Evolutionary conservation across 2,888 invertebrate genomes (phyloP).

Genomic region (Cephonodes hylas): DNA sequence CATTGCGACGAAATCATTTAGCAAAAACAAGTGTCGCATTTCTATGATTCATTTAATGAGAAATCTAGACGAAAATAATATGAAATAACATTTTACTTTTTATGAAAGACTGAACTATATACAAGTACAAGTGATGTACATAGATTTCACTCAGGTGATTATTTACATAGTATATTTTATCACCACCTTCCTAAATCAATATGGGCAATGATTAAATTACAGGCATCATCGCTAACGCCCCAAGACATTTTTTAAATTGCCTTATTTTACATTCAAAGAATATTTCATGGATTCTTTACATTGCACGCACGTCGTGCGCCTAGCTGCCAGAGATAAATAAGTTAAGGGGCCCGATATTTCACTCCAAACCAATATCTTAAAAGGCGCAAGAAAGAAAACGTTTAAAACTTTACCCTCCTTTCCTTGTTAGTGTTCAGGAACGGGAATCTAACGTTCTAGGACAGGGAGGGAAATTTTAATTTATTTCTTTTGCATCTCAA

Average conservation of each 20-base stretch:
- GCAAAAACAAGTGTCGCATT: no score
- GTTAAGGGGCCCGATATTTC: conserved; percentile 64
- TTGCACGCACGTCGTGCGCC: conserved; percentile 59
- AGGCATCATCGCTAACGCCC: conserved; percentile 36
- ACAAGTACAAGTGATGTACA: neutral
- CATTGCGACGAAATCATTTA: no score
- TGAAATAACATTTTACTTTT: no score
- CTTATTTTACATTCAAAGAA: conserved; percentile 52
- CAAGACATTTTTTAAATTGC: conserved; percentile 46
- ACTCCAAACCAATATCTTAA: conserved; percentile 69
- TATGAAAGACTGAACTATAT: neutral
- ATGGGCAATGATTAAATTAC: conserved; percentile 33
- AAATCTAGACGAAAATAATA: no score
- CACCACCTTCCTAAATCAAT: neutral
- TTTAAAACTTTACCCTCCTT: conserved; percentile 41
- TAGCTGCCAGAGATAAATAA: conserved; percentile 66
- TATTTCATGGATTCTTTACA: conserved; percentile 49
- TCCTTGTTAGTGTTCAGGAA: conserved; percentile 26
- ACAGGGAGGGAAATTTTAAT: conserved; percentile 17
- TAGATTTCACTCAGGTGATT: neutral
- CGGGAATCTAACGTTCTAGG: conserved; percentile 24
- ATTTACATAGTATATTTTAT: neutral
- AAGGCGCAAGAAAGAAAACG: conserved; percentile 48
- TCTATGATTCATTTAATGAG: no score
- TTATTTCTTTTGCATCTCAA: conserved; percentile 24